Percentiles rank a stretch among this genome's conserved stretches.
These are phyloP conservation scores for Anthoscopus minutus DNA, from an alignment of 2,113 vertebrate species.

Conservation along the genomic window DNA sequence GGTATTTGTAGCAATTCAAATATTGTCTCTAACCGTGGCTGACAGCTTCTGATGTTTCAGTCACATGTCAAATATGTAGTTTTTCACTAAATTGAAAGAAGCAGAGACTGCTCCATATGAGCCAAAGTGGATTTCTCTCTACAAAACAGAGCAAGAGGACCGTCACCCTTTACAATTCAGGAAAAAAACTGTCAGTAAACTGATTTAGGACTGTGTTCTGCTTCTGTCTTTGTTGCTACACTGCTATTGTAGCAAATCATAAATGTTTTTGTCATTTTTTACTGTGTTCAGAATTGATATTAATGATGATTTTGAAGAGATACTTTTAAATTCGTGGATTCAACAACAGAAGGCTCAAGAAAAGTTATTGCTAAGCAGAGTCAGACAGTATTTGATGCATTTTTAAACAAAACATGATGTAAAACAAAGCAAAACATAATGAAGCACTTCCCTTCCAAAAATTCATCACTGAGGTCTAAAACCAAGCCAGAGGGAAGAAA, in stretches of 20 bases:
- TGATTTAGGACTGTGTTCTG: not conserved
- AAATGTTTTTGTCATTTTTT: not conserved
- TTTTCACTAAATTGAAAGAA: not conserved
- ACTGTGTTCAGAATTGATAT: not conserved
- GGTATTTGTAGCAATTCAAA: slow-evolving; percentile 35
- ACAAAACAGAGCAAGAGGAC: not conserved
- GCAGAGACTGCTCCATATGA: not conserved
- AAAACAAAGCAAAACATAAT: not conserved
- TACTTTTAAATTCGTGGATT: not conserved
- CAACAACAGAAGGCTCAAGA: not conserved
- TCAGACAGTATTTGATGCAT: not conserved
- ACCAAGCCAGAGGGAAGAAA: not conserved
- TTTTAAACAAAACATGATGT: not conserved
- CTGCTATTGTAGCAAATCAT: accelerated
- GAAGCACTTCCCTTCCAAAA: not conserved
- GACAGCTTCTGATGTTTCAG: slow-evolving; percentile 24
- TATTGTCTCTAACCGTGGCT: not conserved
- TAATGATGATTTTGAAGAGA: not conserved
- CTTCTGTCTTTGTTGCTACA: not conserved
- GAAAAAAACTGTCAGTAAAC: not conserved
- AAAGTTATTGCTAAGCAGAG: not conserved
- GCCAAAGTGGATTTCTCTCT: not conserved
- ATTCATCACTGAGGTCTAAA: not conserved
- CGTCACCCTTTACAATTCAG: not conserved
- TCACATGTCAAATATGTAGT: not conserved